These are phyloP conservation scores for Chrysolina oricalcia DNA, from an alignment of 2,888 invertebrate species.

Conservation along the genomic window DNA sequence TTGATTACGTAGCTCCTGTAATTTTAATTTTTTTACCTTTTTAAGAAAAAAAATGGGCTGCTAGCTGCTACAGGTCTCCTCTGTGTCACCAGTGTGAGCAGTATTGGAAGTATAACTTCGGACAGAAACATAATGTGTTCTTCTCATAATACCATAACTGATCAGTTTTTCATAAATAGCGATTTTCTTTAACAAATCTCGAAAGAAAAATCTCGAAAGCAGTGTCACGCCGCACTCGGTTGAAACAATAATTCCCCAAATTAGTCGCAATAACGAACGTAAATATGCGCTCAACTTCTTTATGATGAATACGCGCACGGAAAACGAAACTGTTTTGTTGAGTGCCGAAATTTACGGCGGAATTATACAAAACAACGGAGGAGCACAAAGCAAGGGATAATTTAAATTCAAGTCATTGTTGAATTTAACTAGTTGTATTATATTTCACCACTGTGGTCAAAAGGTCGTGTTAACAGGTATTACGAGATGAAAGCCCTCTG, in stretches of 20 bases:
- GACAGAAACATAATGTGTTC: too few relatives aligned
- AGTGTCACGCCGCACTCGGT: background rate
- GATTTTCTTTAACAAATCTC: background rate
- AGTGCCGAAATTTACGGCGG: slow-evolving; percentile 62
- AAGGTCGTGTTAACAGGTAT: slow-evolving; percentile 58
- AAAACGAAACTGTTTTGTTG: slow-evolving; percentile 61
- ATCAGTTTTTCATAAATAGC: too few relatives aligned
- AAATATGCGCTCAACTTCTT: slow-evolving; percentile 59
- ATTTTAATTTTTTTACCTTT: too few relatives aligned
- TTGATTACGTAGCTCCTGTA: too few relatives aligned
- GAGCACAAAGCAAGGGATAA: slow-evolving; percentile 60
- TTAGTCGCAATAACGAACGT: slow-evolving; percentile 32
- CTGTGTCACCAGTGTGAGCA: too few relatives aligned
- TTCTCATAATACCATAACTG: too few relatives aligned
- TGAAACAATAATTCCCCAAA: slow-evolving; percentile 46
- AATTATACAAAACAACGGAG: slow-evolving; percentile 62
- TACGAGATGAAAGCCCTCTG: slow-evolving; percentile 42
- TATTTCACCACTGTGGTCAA: slow-evolving; percentile 55
- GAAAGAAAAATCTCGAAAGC: background rate
- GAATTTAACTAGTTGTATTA: slow-evolving; percentile 60
- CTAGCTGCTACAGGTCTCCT: too few relatives aligned
- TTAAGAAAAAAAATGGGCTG: too few relatives aligned
- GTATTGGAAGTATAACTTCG: too few relatives aligned
- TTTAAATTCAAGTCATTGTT: slow-evolving; percentile 65
- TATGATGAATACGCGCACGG: slow-evolving; percentile 54